These are phyloP conservation scores for Microchrysa polita DNA, from an alignment of 2,888 invertebrate genomes.

Conservation along the genomic window DNA sequence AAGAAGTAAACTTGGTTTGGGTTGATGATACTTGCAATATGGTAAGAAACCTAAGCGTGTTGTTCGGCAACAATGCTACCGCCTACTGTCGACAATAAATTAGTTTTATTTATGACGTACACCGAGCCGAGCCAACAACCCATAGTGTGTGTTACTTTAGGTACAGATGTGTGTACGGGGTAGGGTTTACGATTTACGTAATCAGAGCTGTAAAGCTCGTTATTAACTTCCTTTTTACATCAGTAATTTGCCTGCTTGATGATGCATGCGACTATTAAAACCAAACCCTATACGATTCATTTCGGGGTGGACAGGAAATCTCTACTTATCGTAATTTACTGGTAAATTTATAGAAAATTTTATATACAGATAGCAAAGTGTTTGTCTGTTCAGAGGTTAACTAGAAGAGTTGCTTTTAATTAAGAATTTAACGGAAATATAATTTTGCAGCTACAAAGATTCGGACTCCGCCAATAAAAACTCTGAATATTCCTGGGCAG, in stretches of 20 bases:
- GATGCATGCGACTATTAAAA: not conserved
- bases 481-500: too few species aligned
- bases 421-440: too few species aligned
- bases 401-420: too few species aligned
- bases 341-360: too few species aligned
- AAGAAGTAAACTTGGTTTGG: not conserved
- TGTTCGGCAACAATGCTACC: not conserved
- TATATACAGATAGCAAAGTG: too few species aligned
- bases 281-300: not conserved
- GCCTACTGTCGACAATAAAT: slow-evolving; percentile 10
- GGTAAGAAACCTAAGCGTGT: slow-evolving; percentile 6
- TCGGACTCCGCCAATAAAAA: too few species aligned
- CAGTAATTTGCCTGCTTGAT: slow-evolving; percentile 7
- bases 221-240: slow-evolving; percentile 25
- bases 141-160: not conserved
- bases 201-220: not conserved
- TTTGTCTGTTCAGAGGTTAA: too few species aligned
- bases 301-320: slow-evolving; percentile 30
- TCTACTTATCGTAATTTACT: slow-evolving; percentile 39
- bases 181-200: slow-evolving; percentile 10
- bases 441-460: too few species aligned
- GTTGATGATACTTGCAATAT: not conserved
- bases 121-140: not conserved
- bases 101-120: not conserved
- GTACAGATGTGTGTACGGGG: not conserved